These are phyloP conservation scores for Euwallacea similis DNA, from an alignment of 1,140 invertebrate genomes.

Conservation along the genomic window DNA sequence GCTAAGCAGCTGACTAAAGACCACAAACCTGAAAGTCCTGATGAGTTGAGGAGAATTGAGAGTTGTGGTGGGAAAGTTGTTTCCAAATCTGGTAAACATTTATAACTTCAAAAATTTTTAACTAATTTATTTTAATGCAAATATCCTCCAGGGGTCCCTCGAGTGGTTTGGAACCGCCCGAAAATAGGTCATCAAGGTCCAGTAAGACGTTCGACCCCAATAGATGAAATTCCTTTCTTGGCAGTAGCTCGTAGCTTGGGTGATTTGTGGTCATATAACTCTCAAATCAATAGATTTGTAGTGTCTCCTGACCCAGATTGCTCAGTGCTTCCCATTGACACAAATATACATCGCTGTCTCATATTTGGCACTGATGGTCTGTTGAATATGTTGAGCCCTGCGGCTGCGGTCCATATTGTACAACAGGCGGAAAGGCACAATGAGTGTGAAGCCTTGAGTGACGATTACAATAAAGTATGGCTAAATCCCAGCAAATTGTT, in stretches of 20 bases:
- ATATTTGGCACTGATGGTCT: constrained; percentile 96
- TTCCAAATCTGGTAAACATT: constrained; percentile 71
- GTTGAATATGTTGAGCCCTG: constrained; percentile 91
- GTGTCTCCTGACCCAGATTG: constrained; percentile 98
- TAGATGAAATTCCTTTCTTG: constrained; percentile 95
- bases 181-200: constrained; percentile 77
- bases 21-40: constrained; percentile 92
- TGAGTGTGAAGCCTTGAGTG: constrained; percentile 62
- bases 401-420: constrained; percentile 83
- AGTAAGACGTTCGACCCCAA: constrained; percentile 77
- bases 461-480: constrained; percentile 60
- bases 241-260: constrained; percentile 93
- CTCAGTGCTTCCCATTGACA: constrained; percentile 81
- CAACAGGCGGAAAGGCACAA: constrained; percentile 78
- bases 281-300: constrained; percentile 83
- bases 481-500: constrained; percentile 89
- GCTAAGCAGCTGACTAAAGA: constrained; percentile 82
- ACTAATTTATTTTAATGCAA: neutral
- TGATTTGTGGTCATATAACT: constrained; percentile 97
- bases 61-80: constrained; percentile 85
- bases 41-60: constrained; percentile 84
- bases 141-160: constrained; percentile 67
- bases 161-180: constrained; percentile 96
- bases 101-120: neutral
- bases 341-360: constrained; percentile 78